Base-by-base conservation (phyloP, 2,888 invertebrate genomes). In the Mystacides longicornis region DNA sequence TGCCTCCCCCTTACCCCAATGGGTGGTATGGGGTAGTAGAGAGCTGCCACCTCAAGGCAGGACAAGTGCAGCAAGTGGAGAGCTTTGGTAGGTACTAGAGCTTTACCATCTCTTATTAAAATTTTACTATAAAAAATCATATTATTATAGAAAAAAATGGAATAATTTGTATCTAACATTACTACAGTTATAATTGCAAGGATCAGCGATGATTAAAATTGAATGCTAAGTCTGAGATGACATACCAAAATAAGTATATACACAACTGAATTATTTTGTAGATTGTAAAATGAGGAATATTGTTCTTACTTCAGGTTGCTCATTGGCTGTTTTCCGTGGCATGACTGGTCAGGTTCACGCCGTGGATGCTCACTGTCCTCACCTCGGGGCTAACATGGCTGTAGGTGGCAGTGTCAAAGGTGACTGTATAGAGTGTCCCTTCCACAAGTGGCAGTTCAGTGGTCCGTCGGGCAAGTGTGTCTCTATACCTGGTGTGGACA, bases 311-410 rank as follows among this genome's bases (percentile, higher is more conserved):
- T 5, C 65, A 86, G 86, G 86, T 2, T 76, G 84, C 64, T 81
- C 87, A 61, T 77, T 90, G 23, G 86, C 85, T 33, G 79, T 89
- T 0, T 89, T 80, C 65, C 76, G 90, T 22, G 82, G 82, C 0
- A 74, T 80, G 47, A 75, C 78, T 33, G 85, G 86, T 0, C 63
- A 74, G 2, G 83, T 82, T 0, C 81, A 84, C 53, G 81, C 88
- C 1, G 73, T 93, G 27, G 87, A 93, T 68, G 92, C 93, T 0
- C 92, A 91, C 67, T 94, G 94, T 64, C 93, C 93, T 0, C 94
- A 94, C 67, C 73, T 94, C 63, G 94, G 94, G 0, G 93, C 94
- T 0, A 90, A 93, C 67, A 72, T 94, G 65, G 91, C 82, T 0
- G 77, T 87, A 0, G 92, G 91, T 0, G 93, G 93, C 0, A 80